Percentiles rank a stretch among this genome's conserved stretches.
Conservation (phyloP, 2,797 vertebrate species). For the Pterois miles region DNA sequence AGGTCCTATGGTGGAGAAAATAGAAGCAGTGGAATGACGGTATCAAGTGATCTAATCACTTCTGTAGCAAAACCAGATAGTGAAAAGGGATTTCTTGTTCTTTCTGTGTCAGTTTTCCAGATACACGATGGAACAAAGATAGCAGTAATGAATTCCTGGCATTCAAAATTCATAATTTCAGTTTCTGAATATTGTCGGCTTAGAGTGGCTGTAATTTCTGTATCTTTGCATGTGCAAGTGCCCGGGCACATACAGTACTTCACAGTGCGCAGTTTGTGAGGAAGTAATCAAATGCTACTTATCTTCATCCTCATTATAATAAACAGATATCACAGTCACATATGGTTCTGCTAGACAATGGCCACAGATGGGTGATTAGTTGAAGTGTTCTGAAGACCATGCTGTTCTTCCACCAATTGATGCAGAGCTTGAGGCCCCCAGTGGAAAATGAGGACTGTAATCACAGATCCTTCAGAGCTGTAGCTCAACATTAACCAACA, state of each 20-base stretch:
- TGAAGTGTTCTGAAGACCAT: constrained; percentile 72
- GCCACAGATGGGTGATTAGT: constrained; percentile 80
- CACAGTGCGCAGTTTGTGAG: constrained; percentile 49
- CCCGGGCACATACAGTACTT: constrained; percentile 55
- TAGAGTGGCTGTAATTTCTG: constrained; percentile 45
- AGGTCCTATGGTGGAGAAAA: constrained; percentile 61
- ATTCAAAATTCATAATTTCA: constrained; percentile 50
- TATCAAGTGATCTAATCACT: constrained; percentile 76
- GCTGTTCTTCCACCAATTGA: constrained; percentile 66
- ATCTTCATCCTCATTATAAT: constrained; percentile 77
- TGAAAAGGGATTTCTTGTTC: constrained; percentile 68
- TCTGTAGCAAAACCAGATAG: constrained; percentile 66
- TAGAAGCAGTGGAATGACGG: constrained; percentile 61
- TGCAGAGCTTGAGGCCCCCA: constrained; percentile 43
- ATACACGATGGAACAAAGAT: constrained; percentile 50
- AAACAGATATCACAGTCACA: constrained; percentile 71
- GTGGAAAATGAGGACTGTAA: constrained; percentile 65
- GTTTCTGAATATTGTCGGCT: constrained; percentile 41
- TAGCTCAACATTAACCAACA: constrained; percentile 50
- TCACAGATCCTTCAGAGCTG: constrained; percentile 65
- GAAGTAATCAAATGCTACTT: constrained; percentile 78
- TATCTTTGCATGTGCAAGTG: constrained; percentile 43
- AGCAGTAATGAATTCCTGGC: constrained; percentile 60
- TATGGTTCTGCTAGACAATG: constrained; percentile 74
- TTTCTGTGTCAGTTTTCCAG: constrained; percentile 49